These are phyloP conservation scores for Benthosema pterotum DNA, from an alignment of 2,797 vertebrate genomes.

Conservation along the genomic window DNA sequence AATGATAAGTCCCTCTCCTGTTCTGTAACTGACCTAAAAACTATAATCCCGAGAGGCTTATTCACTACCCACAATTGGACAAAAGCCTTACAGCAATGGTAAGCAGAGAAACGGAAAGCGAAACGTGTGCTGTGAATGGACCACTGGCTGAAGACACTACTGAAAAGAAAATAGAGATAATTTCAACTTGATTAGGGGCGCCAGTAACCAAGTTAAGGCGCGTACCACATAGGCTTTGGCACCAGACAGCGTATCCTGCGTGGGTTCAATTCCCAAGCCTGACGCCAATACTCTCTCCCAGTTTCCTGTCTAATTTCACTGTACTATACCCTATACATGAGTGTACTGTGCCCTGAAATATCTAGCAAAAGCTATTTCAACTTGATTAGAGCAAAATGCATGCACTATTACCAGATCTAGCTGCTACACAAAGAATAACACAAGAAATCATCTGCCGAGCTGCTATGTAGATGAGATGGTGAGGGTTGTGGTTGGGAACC, in stretches of 20 bases:
- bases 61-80: constrained; percentile 51
- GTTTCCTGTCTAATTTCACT: too few species aligned
- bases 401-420: constrained; percentile 39
- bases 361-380: not conserved
- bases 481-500: constrained; percentile 10
- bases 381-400: not conserved
- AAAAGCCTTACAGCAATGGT: constrained; percentile 27
- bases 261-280: too few species aligned
- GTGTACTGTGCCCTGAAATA: too few species aligned
- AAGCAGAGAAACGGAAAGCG: constrained; percentile 31
- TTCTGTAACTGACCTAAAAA: constrained; percentile 64
- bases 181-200: too few species aligned
- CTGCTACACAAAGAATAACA: constrained; percentile 41
- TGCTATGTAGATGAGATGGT: constrained; percentile 46
- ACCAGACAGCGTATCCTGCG: too few species aligned
- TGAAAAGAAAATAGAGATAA: constrained; percentile 1
- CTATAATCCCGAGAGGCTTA: constrained; percentile 37
- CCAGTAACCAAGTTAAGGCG: too few species aligned
- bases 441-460: constrained; percentile 61
- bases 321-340: too few species aligned
- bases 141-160: constrained; percentile 1
- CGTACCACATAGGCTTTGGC: too few species aligned
- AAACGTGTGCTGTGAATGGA: constrained; percentile 28
- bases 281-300: too few species aligned
- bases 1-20: constrained; percentile 48